Base-by-base conservation (phyloP, 2,888 invertebrate species). In the Ypsolopha sequella region DNA sequence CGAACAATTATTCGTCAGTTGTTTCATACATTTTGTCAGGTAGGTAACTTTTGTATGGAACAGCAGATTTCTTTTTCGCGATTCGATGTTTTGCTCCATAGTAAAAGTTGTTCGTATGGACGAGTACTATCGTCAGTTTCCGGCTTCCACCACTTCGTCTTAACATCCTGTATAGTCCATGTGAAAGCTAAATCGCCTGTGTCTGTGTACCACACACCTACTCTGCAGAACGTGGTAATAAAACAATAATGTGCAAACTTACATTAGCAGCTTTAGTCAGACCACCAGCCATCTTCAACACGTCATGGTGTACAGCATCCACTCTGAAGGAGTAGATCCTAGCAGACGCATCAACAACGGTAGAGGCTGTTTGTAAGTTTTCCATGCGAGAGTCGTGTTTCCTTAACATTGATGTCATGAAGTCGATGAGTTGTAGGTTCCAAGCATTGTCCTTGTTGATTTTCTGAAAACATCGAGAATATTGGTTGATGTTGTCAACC, bases 361-460 rank as follows among this genome's bases (percentile, higher is more conserved):
- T 93, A 48, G 95, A 93, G 1, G 95, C 96, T 9, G 95, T 91
- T 89, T 95, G 91, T 49, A 93, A 84, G 63, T 91, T 90, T 54
- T 92, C 91, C 78, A 94, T 87, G 7, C 91, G 89, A 2, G 89
- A 87, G 66, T 93, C 91, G 63, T 91, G 91, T 50, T 91, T 89
- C 41, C 89, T 87, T n/a, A 95, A 69, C 81, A 96, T 89, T 14
- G 91, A 91, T 0, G 92, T 89, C 89, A 97, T 91, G 60, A 93
- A 93, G 70, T 97, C 96, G 62, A 97, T 96, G 47, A 97, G 87
- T 57, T 94, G 92, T 1, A 96, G 80, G 56, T 91, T 92, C 90
- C 97, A 97, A 0, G 95, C 97, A 88, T 97, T 97, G 68, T 95
- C 95, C 48, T 90, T 88, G 64, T 91, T 96, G 60, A 97, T 93